Base-by-base conservation (phyloP, 1,140 invertebrate species). In the Pentalonia nigronervosa region DNA sequence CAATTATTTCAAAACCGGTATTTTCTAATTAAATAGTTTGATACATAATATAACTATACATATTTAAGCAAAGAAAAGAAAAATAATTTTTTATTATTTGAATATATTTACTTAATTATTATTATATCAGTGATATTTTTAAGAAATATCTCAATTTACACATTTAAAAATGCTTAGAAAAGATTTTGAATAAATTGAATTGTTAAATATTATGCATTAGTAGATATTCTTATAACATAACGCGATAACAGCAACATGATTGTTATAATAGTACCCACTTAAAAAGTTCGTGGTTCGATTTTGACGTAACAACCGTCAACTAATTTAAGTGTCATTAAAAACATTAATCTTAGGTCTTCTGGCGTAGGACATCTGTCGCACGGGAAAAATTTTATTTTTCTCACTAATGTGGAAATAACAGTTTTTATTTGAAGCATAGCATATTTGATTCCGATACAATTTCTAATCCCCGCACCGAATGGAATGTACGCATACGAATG, bases 401-500 rank as follows among this genome's bases (percentile, higher is more conserved):
- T 94, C 7, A 96, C 93, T 11, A 96, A 94, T 7, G 95, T 94
- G 2, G 96, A 95, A 23, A 96, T 93, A 2, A 96, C 94, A 4
- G 95, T 95, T 94, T 96, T 96, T 94, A 96, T 95, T 94, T 96
- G 96, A 94, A 96, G 94, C 94, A 96, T 94, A 30, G 95, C 96
- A 94, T 96, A 96, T 91, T 95, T 95, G 93, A 94, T 94, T 94
- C 96, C 96, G 87, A 96, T 95, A 94, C 96, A 97, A 94, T 96
- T 96, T 93, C 96, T 95, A 9, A 95, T 95, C 14, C 96, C 96
- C 88, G 96, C 96, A 56, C 96, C 96, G 94, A 97, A 97, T 36
- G 97, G 97, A 45, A 96, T 95, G 94, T 95, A 97, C 30, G 95
- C 93, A 92, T 95, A 96, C 0, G 94, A 95, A 94, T 95, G 96